Percentiles rank a stretch among this genome's conserved stretches.
These are phyloP conservation scores for Amblyopsis hoosieri DNA, from an alignment of 2,797 vertebrate genomes.

Conservation along the genomic window DNA sequence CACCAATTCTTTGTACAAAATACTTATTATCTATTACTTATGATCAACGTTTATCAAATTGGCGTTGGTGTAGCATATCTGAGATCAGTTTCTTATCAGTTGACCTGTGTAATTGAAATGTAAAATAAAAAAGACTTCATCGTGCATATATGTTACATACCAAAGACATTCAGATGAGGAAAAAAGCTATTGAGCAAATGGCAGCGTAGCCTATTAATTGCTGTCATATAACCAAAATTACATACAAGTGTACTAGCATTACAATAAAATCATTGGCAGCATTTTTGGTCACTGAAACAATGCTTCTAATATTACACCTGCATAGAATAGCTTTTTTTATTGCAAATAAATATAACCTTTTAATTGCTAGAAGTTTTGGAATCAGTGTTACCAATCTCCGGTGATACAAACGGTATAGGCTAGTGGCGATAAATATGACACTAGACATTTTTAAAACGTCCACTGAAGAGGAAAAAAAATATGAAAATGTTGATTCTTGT, in stretches of 20 bases:
- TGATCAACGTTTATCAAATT: constrained; percentile 25
- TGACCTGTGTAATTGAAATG: constrained; percentile 28
- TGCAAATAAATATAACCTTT: too few species aligned
- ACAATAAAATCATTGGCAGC: constrained; percentile 35
- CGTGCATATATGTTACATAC: constrained; percentile 52
- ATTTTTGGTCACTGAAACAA: constrained; percentile 47
- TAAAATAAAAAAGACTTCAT: constrained; percentile 33
- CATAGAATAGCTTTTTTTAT: too few species aligned
- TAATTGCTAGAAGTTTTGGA: too few species aligned
- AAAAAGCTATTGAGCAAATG: constrained; percentile 30
- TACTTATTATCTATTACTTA: constrained; percentile 33
- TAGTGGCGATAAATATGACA: too few species aligned
- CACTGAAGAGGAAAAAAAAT: constrained; percentile 9
- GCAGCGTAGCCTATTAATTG: constrained; percentile 30
- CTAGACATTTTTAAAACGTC: constrained; percentile 13
- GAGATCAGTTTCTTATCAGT: constrained; percentile 28
- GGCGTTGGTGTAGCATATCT: constrained; percentile 28
- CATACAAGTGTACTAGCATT: constrained; percentile 42
- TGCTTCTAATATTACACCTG: constrained; percentile 37
- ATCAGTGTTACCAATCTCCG: too few species aligned
- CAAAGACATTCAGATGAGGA: constrained; percentile 67
- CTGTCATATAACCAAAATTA: constrained; percentile 17
- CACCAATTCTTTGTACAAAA: constrained; percentile 16
- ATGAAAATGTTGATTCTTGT: too few species aligned
- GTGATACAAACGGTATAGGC: neutral